phyloP scores from a whole-genome alignment of 2,888 invertebrate species.

The Andrena marginata region DNA sequence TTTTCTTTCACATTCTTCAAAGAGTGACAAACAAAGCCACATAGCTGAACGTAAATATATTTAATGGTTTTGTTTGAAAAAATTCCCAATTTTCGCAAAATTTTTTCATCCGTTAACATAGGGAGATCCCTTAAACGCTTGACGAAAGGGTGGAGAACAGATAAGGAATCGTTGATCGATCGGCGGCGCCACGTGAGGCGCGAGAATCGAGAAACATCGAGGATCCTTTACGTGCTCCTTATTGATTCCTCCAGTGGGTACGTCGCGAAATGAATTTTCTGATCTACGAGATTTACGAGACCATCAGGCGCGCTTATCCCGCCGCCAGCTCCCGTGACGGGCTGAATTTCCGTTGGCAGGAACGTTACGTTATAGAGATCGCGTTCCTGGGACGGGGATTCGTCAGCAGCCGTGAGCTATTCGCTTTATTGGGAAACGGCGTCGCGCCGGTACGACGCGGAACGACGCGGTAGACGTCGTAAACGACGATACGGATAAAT shows the following conservation, averaged over 20 bases:
- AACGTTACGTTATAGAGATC: background rate
- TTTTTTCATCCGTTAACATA: no score
- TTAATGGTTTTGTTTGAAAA: no score
- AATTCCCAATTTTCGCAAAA: no score
- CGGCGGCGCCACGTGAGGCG: background rate
- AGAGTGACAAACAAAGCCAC: no score
- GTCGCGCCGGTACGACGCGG: slow-evolving; percentile 6
- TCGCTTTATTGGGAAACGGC: slow-evolving; percentile 29
- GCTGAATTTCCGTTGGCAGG: background rate
- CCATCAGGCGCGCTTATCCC: background rate
- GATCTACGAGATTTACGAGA: slow-evolving; percentile 25
- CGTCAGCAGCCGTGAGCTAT: slow-evolving; percentile 6
- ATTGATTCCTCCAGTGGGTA: slow-evolving; percentile 14
- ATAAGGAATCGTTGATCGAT: background rate
- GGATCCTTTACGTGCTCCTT: background rate
- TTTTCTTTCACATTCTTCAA: no score
- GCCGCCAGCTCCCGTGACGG: background rate
- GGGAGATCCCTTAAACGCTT: background rate
- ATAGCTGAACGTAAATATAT: no score
- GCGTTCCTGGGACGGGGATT: background rate
- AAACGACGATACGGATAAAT: slow-evolving; percentile 39
- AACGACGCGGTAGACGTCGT: slow-evolving; percentile 34
- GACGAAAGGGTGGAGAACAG: background rate
- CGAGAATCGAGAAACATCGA: background rate
- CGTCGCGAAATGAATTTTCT: slow-evolving; percentile 19